Evolutionary conservation across 2,797 vertebrate genomes (phyloP), one percentile per base, ranked within the genome.

Genomic region (Phoeniculus purpureus): DNA sequence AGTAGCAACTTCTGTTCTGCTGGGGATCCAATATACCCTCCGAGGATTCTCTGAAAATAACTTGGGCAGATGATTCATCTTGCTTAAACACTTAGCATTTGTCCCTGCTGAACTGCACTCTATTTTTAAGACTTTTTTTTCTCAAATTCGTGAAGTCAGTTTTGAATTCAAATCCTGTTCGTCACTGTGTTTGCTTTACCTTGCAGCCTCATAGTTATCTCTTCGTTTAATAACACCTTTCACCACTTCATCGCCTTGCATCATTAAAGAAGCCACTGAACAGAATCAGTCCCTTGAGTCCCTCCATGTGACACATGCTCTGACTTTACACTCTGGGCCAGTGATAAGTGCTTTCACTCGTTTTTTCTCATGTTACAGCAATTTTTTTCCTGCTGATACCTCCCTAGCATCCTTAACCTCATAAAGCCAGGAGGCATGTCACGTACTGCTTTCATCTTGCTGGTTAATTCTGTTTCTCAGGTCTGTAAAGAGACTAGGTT

Each of bases 41-140:
- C 32, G 71, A 61, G 68, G 47, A 58, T 94, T 51, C 80, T 25
- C 51, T 74, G 83, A n/a, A 73, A 81, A 73, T 61, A 32, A 61
- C 86, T 81, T 81, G 32, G 85, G 54, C n/a, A 52, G 90, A 50
- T 81, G 80, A 81, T 77, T 84, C 2, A 29, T 81, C 92, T 91
- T 66, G 27, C 74, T 90, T 76, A 71, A 89, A 31, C 47, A 45
- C 23, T 82, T 73, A 51, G 15, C 47, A 8, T 74, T 84, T 81
- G 20, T 92, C 64, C 45, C 71, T 70, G 83, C 40, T 76, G 60
- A 88, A 31, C 67, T 60, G 15, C 15, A 7, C 34, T 47, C 78
- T 74, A 0, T 51, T 94, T 93, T 85, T 45, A 89, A 71, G 78
- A 9, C 6, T 51, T 73, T 80, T 51, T 73, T 80, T 73, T 54